Conservation (phyloP, 1,140 invertebrate genomes). For the Tribolium castaneum region DNA sequence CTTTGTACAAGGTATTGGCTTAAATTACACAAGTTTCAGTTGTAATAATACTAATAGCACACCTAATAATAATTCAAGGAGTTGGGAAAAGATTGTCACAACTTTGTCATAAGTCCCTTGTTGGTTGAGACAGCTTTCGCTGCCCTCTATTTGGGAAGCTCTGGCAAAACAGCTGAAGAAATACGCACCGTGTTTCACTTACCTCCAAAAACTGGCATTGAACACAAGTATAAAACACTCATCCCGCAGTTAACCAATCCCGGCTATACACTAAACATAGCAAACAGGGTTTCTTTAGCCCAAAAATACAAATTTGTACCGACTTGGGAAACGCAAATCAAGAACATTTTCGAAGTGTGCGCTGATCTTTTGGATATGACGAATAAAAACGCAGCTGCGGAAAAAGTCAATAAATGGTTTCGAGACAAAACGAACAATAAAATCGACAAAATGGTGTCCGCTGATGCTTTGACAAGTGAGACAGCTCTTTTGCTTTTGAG, state of each 20-base stretch:
- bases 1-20: not conserved
- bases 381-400: slow-evolving; percentile 58
- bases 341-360: slow-evolving; percentile 55
- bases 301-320: slow-evolving; percentile 63
- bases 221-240: not conserved
- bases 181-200: slow-evolving; percentile 59
- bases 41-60: no score
- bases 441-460: slow-evolving; percentile 76
- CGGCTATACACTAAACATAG: not conserved
- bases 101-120: slow-evolving; percentile 63
- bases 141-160: slow-evolving; percentile 65
- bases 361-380: slow-evolving; percentile 65
- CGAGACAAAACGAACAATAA: slow-evolving; percentile 76
- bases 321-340: not conserved
- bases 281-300: slow-evolving; percentile 62
- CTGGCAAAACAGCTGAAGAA: slow-evolving; percentile 67
- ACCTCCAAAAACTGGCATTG: slow-evolving; percentile 16
- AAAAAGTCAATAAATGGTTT: slow-evolving; percentile 80
- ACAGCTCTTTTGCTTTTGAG: slow-evolving; percentile 76
- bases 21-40: not conserved
- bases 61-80: no score
- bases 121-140: slow-evolving; percentile 63
- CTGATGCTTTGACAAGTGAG: slow-evolving; percentile 46
- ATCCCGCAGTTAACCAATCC: not conserved
- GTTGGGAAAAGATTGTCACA: slow-evolving; percentile 50